These are phyloP conservation scores for Chromoteleia sp. DNA, from an alignment of 2,888 invertebrate genomes.

Conservation along the genomic window DNA sequence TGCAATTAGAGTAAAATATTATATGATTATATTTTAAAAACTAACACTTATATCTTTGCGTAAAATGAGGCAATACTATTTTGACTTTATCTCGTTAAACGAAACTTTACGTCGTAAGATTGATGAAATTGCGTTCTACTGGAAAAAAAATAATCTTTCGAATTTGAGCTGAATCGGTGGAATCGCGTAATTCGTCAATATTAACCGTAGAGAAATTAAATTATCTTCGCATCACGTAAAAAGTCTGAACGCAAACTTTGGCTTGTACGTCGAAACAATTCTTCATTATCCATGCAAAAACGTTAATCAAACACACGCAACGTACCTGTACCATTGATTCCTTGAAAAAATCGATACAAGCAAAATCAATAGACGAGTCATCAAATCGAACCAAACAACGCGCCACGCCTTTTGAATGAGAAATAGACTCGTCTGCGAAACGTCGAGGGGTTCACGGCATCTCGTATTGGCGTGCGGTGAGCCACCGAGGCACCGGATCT, in stretches of 20 bases:
- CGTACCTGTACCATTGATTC: slow-evolving; percentile 18
- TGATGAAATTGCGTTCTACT: too few relatives aligned
- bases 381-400: slow-evolving; percentile 63
- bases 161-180: too few relatives aligned
- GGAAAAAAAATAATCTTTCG: too few relatives aligned
- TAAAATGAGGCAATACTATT: too few relatives aligned
- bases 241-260: slow-evolving; percentile 16
- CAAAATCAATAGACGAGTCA: slow-evolving; percentile 61
- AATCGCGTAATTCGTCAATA: slow-evolving; percentile 13
- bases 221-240: slow-evolving; percentile 33
- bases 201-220: slow-evolving; percentile 4
- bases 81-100: too few relatives aligned
- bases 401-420: slow-evolving; percentile 66
- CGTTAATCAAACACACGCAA: slow-evolving; percentile 54
- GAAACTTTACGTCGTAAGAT: too few relatives aligned
- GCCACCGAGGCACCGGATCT: slow-evolving; percentile 49
- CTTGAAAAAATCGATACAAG: slow-evolving; percentile 50
- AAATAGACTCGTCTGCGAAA: slow-evolving; percentile 66
- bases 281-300: slow-evolving; percentile 40
- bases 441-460: slow-evolving; percentile 39
- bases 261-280: slow-evolving; percentile 36
- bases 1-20: too few relatives aligned
- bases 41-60: too few relatives aligned
- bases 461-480: slow-evolving; percentile 50
- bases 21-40: too few relatives aligned